These are phyloP conservation scores for Alexandromys fortis DNA, from an alignment of 2,113 vertebrate species.

Conservation along the genomic window DNA sequence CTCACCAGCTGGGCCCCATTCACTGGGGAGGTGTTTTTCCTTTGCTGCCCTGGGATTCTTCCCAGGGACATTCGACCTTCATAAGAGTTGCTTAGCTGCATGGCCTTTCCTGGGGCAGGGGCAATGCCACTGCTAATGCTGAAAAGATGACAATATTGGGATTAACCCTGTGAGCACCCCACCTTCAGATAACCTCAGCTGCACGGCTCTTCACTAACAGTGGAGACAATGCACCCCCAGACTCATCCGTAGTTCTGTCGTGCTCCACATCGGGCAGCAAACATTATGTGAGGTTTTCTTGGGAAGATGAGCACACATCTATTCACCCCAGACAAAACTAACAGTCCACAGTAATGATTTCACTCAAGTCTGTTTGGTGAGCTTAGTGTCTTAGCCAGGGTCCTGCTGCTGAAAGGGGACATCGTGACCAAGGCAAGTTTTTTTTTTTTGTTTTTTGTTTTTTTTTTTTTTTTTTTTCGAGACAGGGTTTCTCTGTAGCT, in stretches of 20 bases:
- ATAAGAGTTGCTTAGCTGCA: background rate
- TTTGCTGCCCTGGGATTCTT: background rate
- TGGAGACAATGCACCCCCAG: background rate
- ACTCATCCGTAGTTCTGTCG: background rate
- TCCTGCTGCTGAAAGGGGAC: background rate
- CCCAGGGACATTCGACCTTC: background rate
- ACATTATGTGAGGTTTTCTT: background rate
- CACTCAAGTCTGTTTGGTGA: background rate
- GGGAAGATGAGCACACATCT: background rate
- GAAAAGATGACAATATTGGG: background rate
- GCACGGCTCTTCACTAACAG: background rate
- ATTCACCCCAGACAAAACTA: background rate
- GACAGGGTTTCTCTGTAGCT: no score
- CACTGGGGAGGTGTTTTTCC: background rate
- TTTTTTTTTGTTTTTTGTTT: no score
- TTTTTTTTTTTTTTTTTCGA: no score
- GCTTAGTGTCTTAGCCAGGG: background rate
- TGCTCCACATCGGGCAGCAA: background rate
- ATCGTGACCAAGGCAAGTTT: background rate
- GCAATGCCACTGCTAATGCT: no score
- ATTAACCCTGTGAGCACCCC: background rate
- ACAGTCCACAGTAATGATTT: background rate
- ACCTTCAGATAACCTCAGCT: background rate
- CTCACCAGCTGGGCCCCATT: background rate
- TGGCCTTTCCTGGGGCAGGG: background rate